Evolutionary conservation across 2,797 vertebrate genomes (phyloP).

Genomic region (Arrhamphus sclerolepis): DNA sequence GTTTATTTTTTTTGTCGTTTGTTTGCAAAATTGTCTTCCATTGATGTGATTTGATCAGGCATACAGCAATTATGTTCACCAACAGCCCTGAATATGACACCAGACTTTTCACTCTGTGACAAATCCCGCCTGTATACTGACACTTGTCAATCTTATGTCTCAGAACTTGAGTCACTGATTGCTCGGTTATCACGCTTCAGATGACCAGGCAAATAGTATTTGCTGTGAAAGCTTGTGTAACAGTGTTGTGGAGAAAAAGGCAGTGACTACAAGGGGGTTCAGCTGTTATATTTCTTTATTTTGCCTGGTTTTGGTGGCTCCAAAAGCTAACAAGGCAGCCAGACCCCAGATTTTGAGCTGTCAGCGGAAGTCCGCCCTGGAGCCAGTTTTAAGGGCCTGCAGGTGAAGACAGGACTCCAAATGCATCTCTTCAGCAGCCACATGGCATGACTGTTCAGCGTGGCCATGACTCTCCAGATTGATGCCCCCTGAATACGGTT

Average conservation of each 20-base stretch:
- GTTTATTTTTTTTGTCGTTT: conserved; percentile 7
- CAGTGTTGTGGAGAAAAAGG: neutral
- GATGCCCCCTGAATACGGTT: no score
- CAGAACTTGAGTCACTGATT: conserved; percentile 36
- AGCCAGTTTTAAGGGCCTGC: no score
- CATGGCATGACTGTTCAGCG: no score
- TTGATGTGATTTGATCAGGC: conserved; percentile 1
- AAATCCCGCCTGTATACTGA: conserved; percentile 32
- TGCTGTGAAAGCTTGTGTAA: conserved; percentile 34
- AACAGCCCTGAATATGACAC: conserved; percentile 20
- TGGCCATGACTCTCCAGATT: no score
- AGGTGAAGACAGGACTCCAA: no score
- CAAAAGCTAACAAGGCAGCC: no score
- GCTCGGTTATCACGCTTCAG: conserved; percentile 44
- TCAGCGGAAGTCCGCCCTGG: no score
- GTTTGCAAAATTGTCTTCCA: conserved; percentile 16
- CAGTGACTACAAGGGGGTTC: neutral
- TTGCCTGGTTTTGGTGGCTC: no score
- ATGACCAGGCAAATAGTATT: conserved; percentile 26
- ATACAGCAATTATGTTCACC: conserved; percentile 16
- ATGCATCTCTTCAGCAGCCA: no score
- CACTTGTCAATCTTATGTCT: conserved; percentile 31
- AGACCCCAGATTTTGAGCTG: no score
- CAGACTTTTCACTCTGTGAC: conserved; percentile 32
- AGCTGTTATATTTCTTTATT: no score